Evolutionary conservation across 2,113 vertebrate genomes (phyloP), one percentile per base, ranked within the genome.

Genomic region (Prochilodus magdalenae): DNA sequence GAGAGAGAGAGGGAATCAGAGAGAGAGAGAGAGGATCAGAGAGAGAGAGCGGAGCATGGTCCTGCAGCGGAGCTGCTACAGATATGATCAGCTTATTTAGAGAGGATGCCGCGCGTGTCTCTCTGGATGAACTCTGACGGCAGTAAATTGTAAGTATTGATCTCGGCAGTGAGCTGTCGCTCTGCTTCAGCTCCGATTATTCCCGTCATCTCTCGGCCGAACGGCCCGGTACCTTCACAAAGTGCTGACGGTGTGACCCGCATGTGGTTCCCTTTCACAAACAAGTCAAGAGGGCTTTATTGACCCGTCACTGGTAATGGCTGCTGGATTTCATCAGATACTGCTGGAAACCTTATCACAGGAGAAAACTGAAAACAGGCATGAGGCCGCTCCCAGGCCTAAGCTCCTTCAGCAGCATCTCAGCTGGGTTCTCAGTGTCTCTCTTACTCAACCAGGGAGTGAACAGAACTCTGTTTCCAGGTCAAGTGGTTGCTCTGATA

Each of bases 71-170:
- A 94, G 92, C 94, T 90, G 89, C 88, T 91, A 92, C 93, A 96
- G 96, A 99, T 98, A 98, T 97, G 97, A 98, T 98, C 97, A 97
- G 96, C 96, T 98, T 97, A 97, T 98, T 98, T 98, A 94, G 95
- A 95, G 94, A 92, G 96, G 96, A 96, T 96, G 97, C 97, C 96
- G 96, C 96, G 96, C 95, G 95, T 94, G 94, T 96, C 94, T 97
- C 94, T 94, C 91, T 86, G 95, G 97, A 98, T 96, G 96, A 97
- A 97, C 96, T 96, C 95, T 97, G 96, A 97, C 97, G 97, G 97
- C 96, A 97, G 96, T 97, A 96, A 98, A 97, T 98, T 97, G 97
- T 98, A 97, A 97, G 98, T 98, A 98, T 98, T 97, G 97, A 98
- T 97, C 97, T 97, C 93, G 97, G 96, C 96, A 98, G 97, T 97